Conservation (phyloP, 2,888 invertebrate genomes). For the Acronicta alni region DNA sequence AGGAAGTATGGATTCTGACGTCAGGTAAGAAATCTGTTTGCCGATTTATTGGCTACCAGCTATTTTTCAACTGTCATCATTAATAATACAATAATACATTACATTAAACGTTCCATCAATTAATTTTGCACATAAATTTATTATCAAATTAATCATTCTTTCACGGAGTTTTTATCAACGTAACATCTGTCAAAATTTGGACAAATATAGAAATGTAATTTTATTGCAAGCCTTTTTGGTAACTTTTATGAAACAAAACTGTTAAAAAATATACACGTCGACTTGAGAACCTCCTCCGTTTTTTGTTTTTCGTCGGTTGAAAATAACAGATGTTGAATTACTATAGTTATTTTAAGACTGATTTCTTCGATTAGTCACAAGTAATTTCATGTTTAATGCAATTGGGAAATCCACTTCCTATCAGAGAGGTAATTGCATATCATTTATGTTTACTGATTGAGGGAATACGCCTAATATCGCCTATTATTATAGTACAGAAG, state of each 20-base stretch:
- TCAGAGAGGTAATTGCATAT: conserved; percentile 23
- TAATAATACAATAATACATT: conserved; percentile 4
- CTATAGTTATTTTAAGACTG: conserved; percentile 15
- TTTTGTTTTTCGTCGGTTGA: too few species aligned
- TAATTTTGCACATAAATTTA: not conserved
- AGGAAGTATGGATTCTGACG: too few species aligned
- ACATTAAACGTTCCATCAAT: not conserved
- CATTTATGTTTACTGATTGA: too few species aligned
- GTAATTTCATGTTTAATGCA: conserved; percentile 23
- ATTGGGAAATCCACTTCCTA: conserved; percentile 36
- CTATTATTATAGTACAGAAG: too few species aligned
- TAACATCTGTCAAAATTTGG: conserved; percentile 2
- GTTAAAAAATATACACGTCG: too few species aligned
- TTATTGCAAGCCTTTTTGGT: not conserved
- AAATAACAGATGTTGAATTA: not conserved
- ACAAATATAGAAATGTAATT: conserved; percentile 5
- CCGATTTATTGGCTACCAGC: conserved; percentile 5
- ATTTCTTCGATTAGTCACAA: conserved; percentile 29
- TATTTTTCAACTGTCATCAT: conserved; percentile 13
- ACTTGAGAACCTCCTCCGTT: too few species aligned
- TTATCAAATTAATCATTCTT: not conserved
- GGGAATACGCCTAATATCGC: too few species aligned
- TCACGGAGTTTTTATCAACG: not conserved
- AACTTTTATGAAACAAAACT: conserved; percentile 2
- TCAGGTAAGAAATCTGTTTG: not conserved